phyloP scores from a whole-genome alignment of 2,113 vertebrate genomes.

The Semnornis frantzii region DNA sequence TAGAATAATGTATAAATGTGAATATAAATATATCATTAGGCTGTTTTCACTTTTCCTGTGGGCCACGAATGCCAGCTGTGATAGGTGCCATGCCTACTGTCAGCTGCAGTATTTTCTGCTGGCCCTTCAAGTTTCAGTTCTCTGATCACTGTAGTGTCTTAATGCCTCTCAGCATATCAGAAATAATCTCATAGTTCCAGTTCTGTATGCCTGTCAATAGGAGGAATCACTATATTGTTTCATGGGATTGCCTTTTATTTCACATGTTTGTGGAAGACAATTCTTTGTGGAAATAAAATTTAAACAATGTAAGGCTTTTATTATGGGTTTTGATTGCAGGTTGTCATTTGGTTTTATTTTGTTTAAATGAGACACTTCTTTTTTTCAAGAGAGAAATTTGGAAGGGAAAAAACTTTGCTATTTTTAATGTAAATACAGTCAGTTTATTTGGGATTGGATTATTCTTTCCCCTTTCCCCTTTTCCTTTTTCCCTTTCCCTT shows the following conservation, averaged over 20 bases:
- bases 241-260: neutral
- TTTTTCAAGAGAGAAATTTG: neutral
- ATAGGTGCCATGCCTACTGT: neutral
- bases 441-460: neutral
- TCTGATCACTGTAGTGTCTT: neutral
- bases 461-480: no score
- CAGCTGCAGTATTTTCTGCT: neutral
- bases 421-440: neutral
- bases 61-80: neutral
- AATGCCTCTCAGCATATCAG: neutral
- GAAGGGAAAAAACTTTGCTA: neutral
- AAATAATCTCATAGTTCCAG: neutral
- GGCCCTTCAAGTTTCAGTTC: neutral
- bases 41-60: neutral
- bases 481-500: no score
- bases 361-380: neutral
- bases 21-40: neutral
- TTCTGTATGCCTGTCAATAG: neutral
- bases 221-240: neutral
- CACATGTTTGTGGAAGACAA: neutral
- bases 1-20: neutral
- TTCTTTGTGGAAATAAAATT: neutral
- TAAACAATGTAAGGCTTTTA: neutral
- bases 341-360: neutral
- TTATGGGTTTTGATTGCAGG: neutral